Conservation (phyloP, 2,888 invertebrate genomes). For the Ennomos quercinarius region DNA sequence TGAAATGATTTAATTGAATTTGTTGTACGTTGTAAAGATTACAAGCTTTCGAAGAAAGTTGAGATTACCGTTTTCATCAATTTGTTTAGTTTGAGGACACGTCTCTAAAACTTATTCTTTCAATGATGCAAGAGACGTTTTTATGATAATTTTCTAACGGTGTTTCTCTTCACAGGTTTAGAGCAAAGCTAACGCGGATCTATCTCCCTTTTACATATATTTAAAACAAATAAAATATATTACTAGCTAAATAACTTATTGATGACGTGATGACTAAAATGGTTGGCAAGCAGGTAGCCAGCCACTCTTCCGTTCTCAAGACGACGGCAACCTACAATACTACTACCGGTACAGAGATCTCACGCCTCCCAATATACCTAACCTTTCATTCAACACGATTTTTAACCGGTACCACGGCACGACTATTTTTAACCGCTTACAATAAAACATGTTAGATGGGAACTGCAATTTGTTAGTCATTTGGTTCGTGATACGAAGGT, state of each 20-base stretch:
- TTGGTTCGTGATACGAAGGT: conserved; percentile 63
- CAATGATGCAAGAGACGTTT: no score
- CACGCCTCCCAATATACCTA: conserved; percentile 26
- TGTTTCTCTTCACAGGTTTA: no score
- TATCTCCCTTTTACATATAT: no score
- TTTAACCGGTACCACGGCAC: conserved; percentile 35
- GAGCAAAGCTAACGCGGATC: no score
- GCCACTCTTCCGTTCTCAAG: no score
- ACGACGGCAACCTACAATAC: no score
- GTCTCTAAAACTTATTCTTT: no score
- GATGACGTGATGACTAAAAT: no score
- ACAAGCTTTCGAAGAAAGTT: background rate
- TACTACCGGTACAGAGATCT: conserved; percentile 11
- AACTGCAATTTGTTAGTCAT: conserved; percentile 55
- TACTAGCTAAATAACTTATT: no score
- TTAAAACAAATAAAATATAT: no score
- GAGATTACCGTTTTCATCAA: background rate
- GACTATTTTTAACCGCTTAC: conserved; percentile 40
- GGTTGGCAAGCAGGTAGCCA: no score
- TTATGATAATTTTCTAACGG: no score
- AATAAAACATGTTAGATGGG: conserved; percentile 36
- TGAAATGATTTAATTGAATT: conserved; percentile 18
- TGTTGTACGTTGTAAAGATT: conserved; percentile 8
- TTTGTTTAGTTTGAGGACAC: background rate
- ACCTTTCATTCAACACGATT: conserved; percentile 41